Evolutionary conservation across 2,888 invertebrate genomes (phyloP), one percentile per base, ranked within the genome.

Genomic region (Drosophila picticornis): DNA sequence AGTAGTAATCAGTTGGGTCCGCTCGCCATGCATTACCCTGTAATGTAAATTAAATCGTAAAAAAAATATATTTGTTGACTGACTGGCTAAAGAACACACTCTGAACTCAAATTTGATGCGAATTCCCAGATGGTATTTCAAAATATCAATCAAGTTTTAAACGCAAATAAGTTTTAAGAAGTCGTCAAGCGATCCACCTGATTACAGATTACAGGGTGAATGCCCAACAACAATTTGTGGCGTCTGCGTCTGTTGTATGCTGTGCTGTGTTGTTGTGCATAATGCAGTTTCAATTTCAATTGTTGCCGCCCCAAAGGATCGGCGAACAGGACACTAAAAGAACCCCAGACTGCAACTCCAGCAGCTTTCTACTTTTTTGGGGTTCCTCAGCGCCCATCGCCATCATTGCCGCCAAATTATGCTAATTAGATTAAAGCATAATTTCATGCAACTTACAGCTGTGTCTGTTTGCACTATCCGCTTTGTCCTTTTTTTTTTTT

Each of bases 341-440:
- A 46, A 25, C 13, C 38, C 13, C 60, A 52, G 51, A 57, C 25
- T 50, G 53, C 72, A 51, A 40, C 62, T 40, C 34, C 32, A 55
- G 46, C 57, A 46, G 57, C 31, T 63, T n/a, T 40, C 31, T 32
- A 36, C 52, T 36, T 59, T 58, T 72, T 60, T 53, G 46, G 53
- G 55, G 55, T 50, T 58, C 31, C 71, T 53, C 75, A 48, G 46
- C 70, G 71, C 75, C 61, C 77, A 75, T 77, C 69, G 67, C 64
- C 75, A 74, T 76, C 83, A 75, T 75, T 74, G 84, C 84, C 80
- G 88, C 83, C 81, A 85, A 90, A 88, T 89, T 89, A 89, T 90
- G 90, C 89, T 89, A 90, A 89, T 90, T 90, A 90, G 90, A 89
- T 89, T 90, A 83, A 84, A 90, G 88, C 80, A 90, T 90, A 89